Evolutionary conservation across 2,888 invertebrate species (phyloP).

Genomic region (Clusia tigrina): DNA sequence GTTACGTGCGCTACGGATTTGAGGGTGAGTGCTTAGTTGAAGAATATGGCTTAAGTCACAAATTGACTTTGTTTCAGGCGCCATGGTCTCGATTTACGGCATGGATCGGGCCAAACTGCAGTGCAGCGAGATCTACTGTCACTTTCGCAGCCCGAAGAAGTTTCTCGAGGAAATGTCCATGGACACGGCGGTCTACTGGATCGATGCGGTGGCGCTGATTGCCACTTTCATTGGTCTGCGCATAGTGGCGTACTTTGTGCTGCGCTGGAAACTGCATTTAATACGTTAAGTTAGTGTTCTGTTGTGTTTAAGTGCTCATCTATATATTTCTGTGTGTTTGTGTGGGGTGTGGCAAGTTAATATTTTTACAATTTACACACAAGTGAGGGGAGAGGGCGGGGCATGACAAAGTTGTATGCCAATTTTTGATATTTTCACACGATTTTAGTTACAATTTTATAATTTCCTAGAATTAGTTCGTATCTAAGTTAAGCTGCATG

Average conservation of each 20-base stretch:
- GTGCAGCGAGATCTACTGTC: slow-evolving; percentile 85
- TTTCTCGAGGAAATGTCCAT: slow-evolving; percentile 88
- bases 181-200: slow-evolving; percentile 79
- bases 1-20: slow-evolving; percentile 91
- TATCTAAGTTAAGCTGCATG: too few relatives aligned
- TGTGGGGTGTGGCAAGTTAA: too few relatives aligned
- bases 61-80: slow-evolving; percentile 64
- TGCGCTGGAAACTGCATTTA: slow-evolving; percentile 79
- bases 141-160: slow-evolving; percentile 80
- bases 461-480: too few relatives aligned
- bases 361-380: too few relatives aligned
- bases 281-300: slow-evolving; percentile 60
- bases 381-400: too few relatives aligned
- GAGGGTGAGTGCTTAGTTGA: slow-evolving; percentile 70
- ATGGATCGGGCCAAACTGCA: slow-evolving; percentile 81
- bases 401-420: too few relatives aligned
- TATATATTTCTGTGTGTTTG: too few relatives aligned
- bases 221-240: slow-evolving; percentile 82
- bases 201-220: slow-evolving; percentile 83
- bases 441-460: too few relatives aligned
- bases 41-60: too few relatives aligned
- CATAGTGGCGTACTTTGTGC: slow-evolving; percentile 81
- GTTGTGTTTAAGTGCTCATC: too few relatives aligned
- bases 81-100: slow-evolving; percentile 91
- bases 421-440: too few relatives aligned